Evolutionary conservation across 2,888 invertebrate genomes (phyloP).

Genomic region (Sinodicranocentrus sp.): DNA sequence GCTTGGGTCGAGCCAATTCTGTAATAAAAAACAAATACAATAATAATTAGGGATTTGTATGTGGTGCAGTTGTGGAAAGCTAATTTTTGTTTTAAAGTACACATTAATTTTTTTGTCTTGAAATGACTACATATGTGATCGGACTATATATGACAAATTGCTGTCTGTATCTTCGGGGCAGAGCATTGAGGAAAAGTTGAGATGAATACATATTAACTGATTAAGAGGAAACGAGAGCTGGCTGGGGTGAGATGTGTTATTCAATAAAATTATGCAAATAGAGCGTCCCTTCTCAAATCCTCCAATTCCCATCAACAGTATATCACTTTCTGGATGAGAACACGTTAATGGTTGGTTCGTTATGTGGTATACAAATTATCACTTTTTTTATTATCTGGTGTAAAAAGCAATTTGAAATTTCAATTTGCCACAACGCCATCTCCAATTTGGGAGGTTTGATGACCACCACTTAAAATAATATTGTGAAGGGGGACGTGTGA

Average conservation of each 20-base stretch:
- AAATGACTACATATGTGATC: too few relatives aligned
- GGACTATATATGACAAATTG: too few relatives aligned
- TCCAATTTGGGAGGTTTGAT: conserved; percentile 17
- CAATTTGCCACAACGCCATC: background rate
- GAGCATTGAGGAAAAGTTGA: background rate
- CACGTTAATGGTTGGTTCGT: too few relatives aligned
- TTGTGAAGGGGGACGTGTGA: background rate
- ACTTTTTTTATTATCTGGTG: background rate
- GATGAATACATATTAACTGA: conserved; percentile 3
- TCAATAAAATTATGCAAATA: too few relatives aligned
- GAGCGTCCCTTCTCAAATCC: background rate
- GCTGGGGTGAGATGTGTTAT: too few relatives aligned
- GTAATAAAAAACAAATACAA: conserved; percentile 77
- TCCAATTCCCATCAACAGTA: too few relatives aligned
- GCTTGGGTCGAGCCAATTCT: conserved; percentile 97
- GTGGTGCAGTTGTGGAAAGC: too few relatives aligned
- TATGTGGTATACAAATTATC: too few relatives aligned
- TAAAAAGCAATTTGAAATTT: conserved; percentile 6
- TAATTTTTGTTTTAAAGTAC: too few relatives aligned
- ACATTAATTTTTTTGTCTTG: background rate
- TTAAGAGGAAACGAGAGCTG: background rate
- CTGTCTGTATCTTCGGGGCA: too few relatives aligned
- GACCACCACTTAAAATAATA: background rate
- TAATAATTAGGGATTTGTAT: background rate
- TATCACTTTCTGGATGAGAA: too few relatives aligned